phyloP scores from a whole-genome alignment of 2,797 vertebrate species.

The Glossophaga mutica region DNA sequence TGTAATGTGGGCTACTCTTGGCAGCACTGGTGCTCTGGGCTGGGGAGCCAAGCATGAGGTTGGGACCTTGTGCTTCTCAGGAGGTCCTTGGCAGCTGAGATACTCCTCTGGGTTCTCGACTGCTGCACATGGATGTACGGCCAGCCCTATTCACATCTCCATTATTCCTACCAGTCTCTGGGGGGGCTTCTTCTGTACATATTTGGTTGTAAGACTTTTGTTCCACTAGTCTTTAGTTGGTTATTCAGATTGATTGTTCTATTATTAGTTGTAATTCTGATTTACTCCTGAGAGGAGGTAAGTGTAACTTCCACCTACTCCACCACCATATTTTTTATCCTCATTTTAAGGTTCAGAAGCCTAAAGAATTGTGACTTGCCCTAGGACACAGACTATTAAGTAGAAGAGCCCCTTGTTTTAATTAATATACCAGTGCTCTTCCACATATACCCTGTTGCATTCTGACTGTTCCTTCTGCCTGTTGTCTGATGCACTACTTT shows the following conservation, averaged over 20 bases:
- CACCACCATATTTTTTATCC: background rate
- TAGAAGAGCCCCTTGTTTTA: background rate
- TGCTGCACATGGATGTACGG: background rate
- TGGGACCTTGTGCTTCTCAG: background rate
- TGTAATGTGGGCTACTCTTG: background rate
- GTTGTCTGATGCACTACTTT: background rate
- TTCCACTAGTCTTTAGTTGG: background rate
- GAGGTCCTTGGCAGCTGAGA: background rate
- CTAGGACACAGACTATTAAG: background rate
- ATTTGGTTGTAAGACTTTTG: background rate
- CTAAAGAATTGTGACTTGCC: background rate
- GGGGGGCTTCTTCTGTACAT: background rate
- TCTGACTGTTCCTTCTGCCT: background rate
- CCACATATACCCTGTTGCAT: background rate
- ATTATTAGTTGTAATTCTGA: background rate
- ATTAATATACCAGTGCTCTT: background rate
- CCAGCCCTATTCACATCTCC: background rate
- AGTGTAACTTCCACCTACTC: background rate
- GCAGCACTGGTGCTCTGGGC: background rate
- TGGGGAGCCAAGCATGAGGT: background rate
- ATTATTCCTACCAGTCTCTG: background rate
- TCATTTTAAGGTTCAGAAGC: slow-evolving; percentile 2
- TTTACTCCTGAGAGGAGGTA: background rate
- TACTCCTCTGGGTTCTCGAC: background rate
- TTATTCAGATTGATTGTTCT: background rate